These are phyloP conservation scores for Drosophila biarmipes DNA, from an alignment of 1,140 invertebrate species.

Conservation along the genomic window DNA sequence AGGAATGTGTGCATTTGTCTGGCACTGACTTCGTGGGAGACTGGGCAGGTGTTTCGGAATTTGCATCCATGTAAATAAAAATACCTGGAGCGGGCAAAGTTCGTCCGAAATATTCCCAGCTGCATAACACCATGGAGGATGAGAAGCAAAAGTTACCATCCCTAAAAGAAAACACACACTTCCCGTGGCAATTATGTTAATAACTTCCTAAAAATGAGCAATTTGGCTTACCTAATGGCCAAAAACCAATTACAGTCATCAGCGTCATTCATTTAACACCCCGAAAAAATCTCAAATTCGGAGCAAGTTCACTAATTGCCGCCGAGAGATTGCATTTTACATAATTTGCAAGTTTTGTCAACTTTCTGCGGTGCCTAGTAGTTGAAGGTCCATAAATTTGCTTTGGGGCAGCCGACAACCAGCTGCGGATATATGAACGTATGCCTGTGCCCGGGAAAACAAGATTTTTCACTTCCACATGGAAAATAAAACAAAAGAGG, in stretches of 20 bases:
- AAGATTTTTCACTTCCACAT: constrained; percentile 65
- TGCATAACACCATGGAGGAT: not conserved
- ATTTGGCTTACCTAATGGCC: constrained; percentile 24
- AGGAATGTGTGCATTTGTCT: constrained; percentile 49
- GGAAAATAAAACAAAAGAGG: constrained; percentile 9
- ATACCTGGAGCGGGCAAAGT: not conserved
- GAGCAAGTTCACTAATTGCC: constrained; percentile 60
- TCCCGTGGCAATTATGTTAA: constrained; percentile 35
- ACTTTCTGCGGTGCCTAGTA: constrained; percentile 50
- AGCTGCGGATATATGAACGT: constrained; percentile 27
- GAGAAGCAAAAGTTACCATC: constrained; percentile 9
- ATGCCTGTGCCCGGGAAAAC: constrained; percentile 36
- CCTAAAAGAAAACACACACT: constrained; percentile 5
- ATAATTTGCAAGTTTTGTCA: constrained; percentile 66
- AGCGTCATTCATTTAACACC: constrained; percentile 33
- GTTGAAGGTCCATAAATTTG: constrained; percentile 48
- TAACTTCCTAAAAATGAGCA: constrained; percentile 40
- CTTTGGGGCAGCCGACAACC: constrained; percentile 25
- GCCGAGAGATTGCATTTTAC: constrained; percentile 52
- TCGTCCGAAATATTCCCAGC: constrained; percentile 9
- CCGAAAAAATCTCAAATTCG: constrained; percentile 33
- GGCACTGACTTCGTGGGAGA: constrained; percentile 60
- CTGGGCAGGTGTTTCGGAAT: constrained; percentile 30
- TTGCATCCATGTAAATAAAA: constrained; percentile 28
- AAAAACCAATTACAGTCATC: constrained; percentile 51